A percentile compares a stretch with the other conserved stretches of the same genome.
phyloP scores from a whole-genome alignment of 2,797 vertebrate species.

The Ptychobarbus kaznakovi region DNA sequence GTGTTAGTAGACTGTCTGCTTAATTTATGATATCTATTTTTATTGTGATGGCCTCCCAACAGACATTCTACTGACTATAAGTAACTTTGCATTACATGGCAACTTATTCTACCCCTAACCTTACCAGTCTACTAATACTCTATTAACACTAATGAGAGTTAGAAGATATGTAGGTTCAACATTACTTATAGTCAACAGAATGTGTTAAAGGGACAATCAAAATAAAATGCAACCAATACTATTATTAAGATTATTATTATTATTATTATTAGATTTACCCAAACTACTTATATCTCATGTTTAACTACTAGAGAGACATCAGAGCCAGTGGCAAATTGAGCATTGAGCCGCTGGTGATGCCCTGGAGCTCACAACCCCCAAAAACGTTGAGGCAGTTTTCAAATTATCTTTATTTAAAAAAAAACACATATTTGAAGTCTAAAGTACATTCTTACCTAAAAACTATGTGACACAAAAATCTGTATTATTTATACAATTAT shows the following conservation, averaged over 20 bases:
- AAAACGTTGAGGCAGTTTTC: not conserved
- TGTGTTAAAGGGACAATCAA: no score
- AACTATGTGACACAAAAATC: not conserved
- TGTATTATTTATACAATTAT: not conserved
- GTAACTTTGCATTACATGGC: no score
- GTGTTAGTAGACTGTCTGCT: no score
- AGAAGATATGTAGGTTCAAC: no score
- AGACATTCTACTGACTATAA: no score
- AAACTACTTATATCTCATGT: not conserved
- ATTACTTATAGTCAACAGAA: no score
- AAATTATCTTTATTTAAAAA: not conserved
- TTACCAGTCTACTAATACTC: no score
- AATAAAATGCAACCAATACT: not conserved
- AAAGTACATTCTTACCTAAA: not conserved
- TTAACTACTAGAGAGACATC: not conserved
- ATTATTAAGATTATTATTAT: not conserved
- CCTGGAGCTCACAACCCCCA: not conserved
- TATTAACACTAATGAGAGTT: no score
- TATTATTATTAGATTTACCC: not conserved
- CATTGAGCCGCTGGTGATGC: not conserved
- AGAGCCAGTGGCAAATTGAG: no score
- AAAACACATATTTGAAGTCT: not conserved
- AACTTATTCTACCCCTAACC: no score
- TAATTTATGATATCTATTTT: no score
- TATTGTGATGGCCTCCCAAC: no score